Evolutionary conservation across 2,888 invertebrate species (phyloP), one percentile per base, ranked within the genome.

Genomic region (Nipponacmea schrenckii): DNA sequence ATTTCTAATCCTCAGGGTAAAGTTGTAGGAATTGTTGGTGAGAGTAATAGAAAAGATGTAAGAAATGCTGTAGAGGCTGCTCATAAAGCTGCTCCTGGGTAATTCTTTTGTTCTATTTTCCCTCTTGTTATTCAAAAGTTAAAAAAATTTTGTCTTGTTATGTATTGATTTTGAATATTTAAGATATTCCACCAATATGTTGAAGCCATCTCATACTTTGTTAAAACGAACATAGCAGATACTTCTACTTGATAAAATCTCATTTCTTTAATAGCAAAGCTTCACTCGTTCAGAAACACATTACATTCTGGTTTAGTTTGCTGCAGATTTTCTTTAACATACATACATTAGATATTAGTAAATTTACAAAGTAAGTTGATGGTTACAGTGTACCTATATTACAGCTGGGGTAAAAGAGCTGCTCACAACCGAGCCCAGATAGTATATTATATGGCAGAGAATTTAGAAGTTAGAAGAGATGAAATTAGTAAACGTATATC

Each of bases 21-120:
- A 63, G 85, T 86, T 8, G 72, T 89, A 44, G 89, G 85, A 31
- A 87, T 88, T 74, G 87, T 89, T 20, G 85, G 87, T 0, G 87
- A 88, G 70, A 87, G 87, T 4, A 88, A 85, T 79, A 77, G 90
- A 71, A 90, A 90, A 79, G 90, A 90, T 80, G 84, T 91, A 17
- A 83, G 90, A 67, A 90, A 90, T 83, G 90, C 90, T 46, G 90
- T 91, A 2, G 90, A 89, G 74, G 87, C 87, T n/a, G 91, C 91
- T 5, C 89, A 88, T 74, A 90, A 89, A 78, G 90, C 90, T 17
- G 89, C 89, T 50, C 84, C 87, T 48, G 86, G 85, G 83, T 91
- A 87, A 87, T 74, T 65, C 7, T 27, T 56, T 39, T 39, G 39
- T 39, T 39, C 10, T 10, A 39, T n/a, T n/a, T n/a, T n/a, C n/a